A percentile compares a stretch with the other conserved stretches of the same genome.
Evolutionary conservation across 2,797 vertebrate genomes (phyloP).

Genomic region (Lutjanus argentimaculatus): DNA sequence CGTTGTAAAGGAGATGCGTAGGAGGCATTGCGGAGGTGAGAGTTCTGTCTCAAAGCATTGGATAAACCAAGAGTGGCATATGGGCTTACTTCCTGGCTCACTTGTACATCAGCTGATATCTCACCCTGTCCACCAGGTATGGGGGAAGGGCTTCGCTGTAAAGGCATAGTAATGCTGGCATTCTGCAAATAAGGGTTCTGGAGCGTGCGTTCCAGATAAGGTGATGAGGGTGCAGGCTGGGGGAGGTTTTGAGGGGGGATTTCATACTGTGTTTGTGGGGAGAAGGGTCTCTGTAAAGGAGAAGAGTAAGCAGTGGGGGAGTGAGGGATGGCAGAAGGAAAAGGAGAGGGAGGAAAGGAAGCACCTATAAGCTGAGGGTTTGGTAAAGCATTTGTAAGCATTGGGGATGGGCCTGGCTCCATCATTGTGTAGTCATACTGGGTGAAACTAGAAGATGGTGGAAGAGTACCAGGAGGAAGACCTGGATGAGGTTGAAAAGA

Average conservation of each 20-base stretch:
- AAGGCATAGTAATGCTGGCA: conserved; percentile 64
- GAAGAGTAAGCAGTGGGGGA: conserved; percentile 55
- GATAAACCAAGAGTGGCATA: conserved; percentile 60
- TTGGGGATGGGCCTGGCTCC: conserved; percentile 77
- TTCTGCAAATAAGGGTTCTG: conserved; percentile 81
- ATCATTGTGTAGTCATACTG: conserved; percentile 78
- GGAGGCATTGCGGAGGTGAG: conserved; percentile 62
- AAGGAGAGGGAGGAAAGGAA: conserved; percentile 50
- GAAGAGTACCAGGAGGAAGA: conserved; percentile 45
- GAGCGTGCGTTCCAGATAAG: conserved; percentile 67
- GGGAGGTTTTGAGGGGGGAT: conserved; percentile 53
- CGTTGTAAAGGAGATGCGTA: conserved; percentile 76
- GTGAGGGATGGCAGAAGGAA: conserved; percentile 51
- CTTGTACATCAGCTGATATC: conserved; percentile 48
- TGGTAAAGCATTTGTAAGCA: conserved; percentile 83
- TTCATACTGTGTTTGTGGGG: conserved; percentile 62
- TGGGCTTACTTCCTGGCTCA: conserved; percentile 46
- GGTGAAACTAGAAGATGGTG: conserved; percentile 62
- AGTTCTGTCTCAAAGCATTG: conserved; percentile 71
- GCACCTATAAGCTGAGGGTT: conserved; percentile 66
- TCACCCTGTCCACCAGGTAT: conserved; percentile 58
- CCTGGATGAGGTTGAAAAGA: conserved; percentile 65
- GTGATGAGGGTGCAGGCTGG: conserved; percentile 59
- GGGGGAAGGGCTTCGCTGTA: conserved; percentile 73
- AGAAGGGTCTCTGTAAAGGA: conserved; percentile 69